Evolutionary conservation across 2,888 invertebrate genomes (phyloP).

Genomic region (Acholoe squamosa): DNA sequence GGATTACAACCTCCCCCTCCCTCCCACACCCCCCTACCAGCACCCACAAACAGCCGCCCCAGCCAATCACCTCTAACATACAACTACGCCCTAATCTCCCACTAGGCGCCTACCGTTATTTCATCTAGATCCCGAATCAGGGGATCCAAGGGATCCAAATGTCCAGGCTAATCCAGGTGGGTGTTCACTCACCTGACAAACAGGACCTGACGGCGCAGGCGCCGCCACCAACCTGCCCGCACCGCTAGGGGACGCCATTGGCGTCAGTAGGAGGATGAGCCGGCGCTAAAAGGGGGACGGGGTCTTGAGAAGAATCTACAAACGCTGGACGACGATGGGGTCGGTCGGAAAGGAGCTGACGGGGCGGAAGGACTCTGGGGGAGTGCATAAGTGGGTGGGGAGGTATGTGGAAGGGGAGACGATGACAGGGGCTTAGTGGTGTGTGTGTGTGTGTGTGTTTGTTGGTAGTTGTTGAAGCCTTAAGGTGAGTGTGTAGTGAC

Average conservation of each 20-base stretch:
- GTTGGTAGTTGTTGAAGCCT: not conserved
- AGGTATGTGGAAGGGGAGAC: not conserved
- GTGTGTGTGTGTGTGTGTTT: not conserved
- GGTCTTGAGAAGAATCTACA: no score
- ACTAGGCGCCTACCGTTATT: not conserved
- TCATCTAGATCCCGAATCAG: not conserved
- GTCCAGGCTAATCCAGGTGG: not conserved
- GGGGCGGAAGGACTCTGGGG: not conserved
- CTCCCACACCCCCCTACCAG: not conserved
- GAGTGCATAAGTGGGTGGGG: not conserved
- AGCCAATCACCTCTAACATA: not conserved
- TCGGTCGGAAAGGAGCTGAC: not conserved
- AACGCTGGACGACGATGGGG: not conserved
- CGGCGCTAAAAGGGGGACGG: not conserved
- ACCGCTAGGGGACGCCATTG: not conserved
- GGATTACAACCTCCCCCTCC: not conserved
- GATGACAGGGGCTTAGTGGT: no score
- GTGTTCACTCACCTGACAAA: slow-evolving; percentile 12
- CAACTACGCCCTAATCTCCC: not conserved
- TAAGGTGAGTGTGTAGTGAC: not conserved
- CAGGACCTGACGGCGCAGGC: not conserved
- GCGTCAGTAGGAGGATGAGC: not conserved
- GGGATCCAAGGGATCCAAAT: not conserved
- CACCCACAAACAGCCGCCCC: not conserved
- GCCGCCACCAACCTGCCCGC: not conserved